Evolutionary conservation across 1,140 invertebrate genomes (phyloP).

Genomic region (Megalopta genalis): DNA sequence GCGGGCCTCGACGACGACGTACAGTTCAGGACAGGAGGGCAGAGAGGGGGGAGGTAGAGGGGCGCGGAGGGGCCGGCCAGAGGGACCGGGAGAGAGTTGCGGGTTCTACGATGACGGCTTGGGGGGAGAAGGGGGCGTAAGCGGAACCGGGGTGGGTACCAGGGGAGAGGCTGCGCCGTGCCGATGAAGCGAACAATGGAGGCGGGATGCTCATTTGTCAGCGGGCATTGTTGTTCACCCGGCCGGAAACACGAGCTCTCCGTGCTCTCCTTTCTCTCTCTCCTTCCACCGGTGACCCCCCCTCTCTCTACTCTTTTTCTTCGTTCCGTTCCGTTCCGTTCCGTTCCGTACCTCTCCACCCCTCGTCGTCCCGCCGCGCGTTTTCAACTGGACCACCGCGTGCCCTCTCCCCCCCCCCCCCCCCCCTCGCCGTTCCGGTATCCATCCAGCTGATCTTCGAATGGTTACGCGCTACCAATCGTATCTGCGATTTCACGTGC

Average conservation of each 20-base stretch:
- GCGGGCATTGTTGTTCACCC: constrained; percentile 78
- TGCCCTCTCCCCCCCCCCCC: no score
- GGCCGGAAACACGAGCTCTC: constrained; percentile 77
- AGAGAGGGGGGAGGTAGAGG: no score
- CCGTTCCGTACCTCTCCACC: neutral
- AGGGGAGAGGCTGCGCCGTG: constrained; percentile 67
- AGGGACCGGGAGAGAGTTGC: neutral
- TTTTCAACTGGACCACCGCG: constrained; percentile 22
- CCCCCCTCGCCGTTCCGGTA: no score
- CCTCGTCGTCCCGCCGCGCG: no score
- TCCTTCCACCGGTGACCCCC: constrained; percentile 32
- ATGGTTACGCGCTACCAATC: neutral
- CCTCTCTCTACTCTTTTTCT: constrained; percentile 34
- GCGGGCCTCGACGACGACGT: constrained; percentile 14
- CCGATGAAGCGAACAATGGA: constrained; percentile 78
- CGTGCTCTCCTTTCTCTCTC: constrained; percentile 58
- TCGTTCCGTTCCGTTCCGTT: constrained; percentile 2
- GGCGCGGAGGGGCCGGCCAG: neutral
- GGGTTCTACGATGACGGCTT: constrained; percentile 48
- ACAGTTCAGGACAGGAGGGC: no score
- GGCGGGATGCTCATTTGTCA: constrained; percentile 81
- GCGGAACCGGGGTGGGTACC: constrained; percentile 57
- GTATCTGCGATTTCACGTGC: neutral
- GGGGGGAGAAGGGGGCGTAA: constrained; percentile 46
- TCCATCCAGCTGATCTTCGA: constrained; percentile 10